Conservation (phyloP, 1,140 invertebrate species). For the Penaeus vannamei region DNA sequence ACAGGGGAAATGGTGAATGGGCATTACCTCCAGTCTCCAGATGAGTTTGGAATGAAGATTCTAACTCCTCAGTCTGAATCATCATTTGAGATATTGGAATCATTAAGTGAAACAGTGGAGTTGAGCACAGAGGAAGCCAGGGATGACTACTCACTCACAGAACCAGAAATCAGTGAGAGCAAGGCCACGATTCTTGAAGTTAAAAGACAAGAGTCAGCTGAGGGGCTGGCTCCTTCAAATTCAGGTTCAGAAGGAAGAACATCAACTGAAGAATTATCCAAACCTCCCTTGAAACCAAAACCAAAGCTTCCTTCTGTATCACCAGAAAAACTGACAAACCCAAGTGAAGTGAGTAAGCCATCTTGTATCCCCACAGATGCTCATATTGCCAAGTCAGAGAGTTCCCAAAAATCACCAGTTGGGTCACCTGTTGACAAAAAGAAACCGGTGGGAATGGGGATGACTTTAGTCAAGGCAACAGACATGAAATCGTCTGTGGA, state of each 20-base stretch:
- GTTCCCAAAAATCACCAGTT: not conserved
- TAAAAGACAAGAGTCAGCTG: constrained; percentile 6
- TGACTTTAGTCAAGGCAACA: constrained; percentile 24
- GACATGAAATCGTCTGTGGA: constrained; percentile 43
- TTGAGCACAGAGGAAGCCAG: constrained; percentile 28
- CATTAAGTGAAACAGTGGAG: constrained; percentile 61
- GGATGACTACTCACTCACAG: constrained; percentile 3
- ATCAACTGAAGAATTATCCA: not conserved
- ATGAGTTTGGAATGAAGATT: constrained; percentile 46
- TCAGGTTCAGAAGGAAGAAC: not conserved
- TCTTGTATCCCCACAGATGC: not conserved
- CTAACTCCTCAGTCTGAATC: constrained; percentile 64
- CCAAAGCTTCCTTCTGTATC: not conserved
- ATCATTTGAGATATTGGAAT: constrained; percentile 67
- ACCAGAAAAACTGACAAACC: not conserved
- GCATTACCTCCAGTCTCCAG: constrained; percentile 36
- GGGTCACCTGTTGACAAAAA: constrained; percentile 32
- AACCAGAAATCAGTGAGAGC: not conserved
- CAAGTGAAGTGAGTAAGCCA: not conserved
- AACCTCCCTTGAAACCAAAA: constrained; percentile 8
- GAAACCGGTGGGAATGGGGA: not conserved
- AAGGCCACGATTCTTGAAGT: not conserved
- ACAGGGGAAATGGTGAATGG: not conserved
- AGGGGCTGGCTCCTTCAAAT: not conserved
- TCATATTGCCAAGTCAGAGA: not conserved